Conservation (phyloP, 2,797 vertebrate genomes). For the Glossophaga mutica region DNA sequence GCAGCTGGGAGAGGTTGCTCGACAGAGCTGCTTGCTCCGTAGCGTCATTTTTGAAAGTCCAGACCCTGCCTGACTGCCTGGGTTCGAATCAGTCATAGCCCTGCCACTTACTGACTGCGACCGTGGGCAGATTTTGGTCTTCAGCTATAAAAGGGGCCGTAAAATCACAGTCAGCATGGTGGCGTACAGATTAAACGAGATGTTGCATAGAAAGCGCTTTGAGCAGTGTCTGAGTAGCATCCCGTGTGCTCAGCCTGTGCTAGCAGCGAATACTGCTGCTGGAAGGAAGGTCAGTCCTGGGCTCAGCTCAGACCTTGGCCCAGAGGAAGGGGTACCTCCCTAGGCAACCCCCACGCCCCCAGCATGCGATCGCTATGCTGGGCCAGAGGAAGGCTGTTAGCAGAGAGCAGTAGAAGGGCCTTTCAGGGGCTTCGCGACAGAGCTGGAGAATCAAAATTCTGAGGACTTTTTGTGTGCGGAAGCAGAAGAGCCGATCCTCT, state of each 20-base stretch:
- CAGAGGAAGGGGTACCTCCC: neutral
- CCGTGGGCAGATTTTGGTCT: neutral
- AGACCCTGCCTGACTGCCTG: no score
- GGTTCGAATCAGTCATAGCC: neutral
- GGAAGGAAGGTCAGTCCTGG: neutral
- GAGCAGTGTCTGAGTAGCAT: neutral
- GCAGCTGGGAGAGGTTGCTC: neutral
- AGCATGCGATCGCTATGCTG: neutral
- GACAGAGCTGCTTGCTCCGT: neutral
- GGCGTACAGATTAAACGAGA: neutral
- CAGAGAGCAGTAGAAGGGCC: neutral
- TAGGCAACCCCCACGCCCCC: accelerated
- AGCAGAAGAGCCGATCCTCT: neutral
- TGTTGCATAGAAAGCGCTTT: neutral
- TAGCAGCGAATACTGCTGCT: no score
- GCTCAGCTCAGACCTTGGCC: neutral
- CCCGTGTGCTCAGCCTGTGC: neutral
- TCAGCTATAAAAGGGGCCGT: neutral
- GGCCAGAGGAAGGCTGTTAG: neutral
- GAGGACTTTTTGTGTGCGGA: neutral
- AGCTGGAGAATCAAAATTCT: neutral
- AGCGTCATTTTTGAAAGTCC: neutral
- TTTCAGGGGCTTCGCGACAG: neutral
- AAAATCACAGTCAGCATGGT: neutral
- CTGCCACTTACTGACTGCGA: neutral